Percentiles rank a stretch among this genome's conserved stretches.
Evolutionary conservation across 2,888 invertebrate genomes (phyloP).

Genomic region (Eilema sororculum): DNA sequence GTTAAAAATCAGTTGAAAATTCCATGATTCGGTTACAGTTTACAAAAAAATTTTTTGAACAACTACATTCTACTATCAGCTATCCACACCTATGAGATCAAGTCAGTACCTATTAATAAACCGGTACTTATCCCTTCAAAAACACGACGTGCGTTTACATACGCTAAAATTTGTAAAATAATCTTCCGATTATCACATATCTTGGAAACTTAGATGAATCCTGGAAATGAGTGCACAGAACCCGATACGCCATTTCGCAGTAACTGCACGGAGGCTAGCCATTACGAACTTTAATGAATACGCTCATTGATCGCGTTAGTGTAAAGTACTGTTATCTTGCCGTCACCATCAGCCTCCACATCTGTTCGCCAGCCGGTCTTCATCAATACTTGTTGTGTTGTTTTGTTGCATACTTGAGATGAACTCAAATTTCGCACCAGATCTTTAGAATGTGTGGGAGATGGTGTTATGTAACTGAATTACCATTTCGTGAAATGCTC

Average conservation of each 20-base stretch:
- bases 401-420: neutral
- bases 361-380: slow-evolving; percentile 42
- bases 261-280: slow-evolving; percentile 39
- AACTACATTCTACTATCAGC: too few species aligned
- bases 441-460: neutral
- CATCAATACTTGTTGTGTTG: slow-evolving; percentile 27
- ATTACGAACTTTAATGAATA: slow-evolving; percentile 36
- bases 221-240: slow-evolving; percentile 19
- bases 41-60: too few species aligned
- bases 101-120: too few species aligned
- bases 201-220: too few species aligned
- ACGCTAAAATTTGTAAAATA: neutral
- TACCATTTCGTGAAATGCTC: neutral
- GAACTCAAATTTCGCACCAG: slow-evolving; percentile 6
- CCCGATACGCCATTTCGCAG: slow-evolving; percentile 42
- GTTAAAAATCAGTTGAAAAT: too few species aligned
- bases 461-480: neutral
- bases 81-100: too few species aligned
- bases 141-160: neutral
- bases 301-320: slow-evolving; percentile 43
- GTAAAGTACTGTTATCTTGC: slow-evolving; percentile 48
- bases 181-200: slow-evolving; percentile 9
- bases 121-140: neutral
- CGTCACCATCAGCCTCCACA: slow-evolving; percentile 43
- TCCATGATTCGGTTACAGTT: too few species aligned